Percentiles rank a stretch among this genome's conserved stretches.
Conservation (phyloP, 2,797 vertebrate genomes). For the Sebastes miniatus region DNA sequence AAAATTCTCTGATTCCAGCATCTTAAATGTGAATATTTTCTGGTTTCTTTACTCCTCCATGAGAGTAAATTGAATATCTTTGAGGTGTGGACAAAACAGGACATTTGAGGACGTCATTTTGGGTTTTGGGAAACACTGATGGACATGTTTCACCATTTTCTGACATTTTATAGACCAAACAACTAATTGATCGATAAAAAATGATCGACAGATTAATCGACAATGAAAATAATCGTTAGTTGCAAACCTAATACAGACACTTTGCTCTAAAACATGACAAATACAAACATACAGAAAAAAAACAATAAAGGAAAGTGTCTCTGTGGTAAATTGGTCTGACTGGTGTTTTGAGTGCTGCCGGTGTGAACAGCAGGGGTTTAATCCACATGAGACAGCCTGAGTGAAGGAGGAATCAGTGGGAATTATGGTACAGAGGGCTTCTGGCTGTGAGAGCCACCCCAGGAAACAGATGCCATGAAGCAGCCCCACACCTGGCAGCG, state of each 20-base stretch:
- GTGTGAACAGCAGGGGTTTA: constrained; percentile 17
- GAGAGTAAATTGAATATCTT: too few relatives aligned
- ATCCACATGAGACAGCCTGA: constrained; percentile 11
- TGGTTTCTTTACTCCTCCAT: too few relatives aligned
- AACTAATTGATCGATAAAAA: too few relatives aligned
- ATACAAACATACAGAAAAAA: neutral
- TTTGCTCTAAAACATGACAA: neutral
- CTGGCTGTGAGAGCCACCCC: constrained; percentile 14
- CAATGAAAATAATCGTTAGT: too few relatives aligned
- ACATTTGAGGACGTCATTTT: too few relatives aligned
- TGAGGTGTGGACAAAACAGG: too few relatives aligned
- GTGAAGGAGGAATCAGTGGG: constrained; percentile 14
- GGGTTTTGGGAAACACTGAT: too few relatives aligned
- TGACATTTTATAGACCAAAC: too few relatives aligned
- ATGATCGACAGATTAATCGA: too few relatives aligned
- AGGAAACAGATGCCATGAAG: constrained; percentile 50
- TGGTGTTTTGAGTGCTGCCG: constrained; percentile 1
- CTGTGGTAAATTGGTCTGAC: constrained; percentile 8
- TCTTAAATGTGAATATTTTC: too few relatives aligned
- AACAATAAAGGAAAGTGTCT: neutral
- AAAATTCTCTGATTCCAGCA: too few relatives aligned
- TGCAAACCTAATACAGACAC: neutral
- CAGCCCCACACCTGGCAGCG: constrained; percentile 61
- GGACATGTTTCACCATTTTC: too few relatives aligned
- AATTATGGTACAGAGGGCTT: constrained; percentile 15